Evolutionary conservation across 2,888 invertebrate genomes (phyloP), one percentile per base, ranked within the genome.

Genomic region (Anticlea derivata): DNA sequence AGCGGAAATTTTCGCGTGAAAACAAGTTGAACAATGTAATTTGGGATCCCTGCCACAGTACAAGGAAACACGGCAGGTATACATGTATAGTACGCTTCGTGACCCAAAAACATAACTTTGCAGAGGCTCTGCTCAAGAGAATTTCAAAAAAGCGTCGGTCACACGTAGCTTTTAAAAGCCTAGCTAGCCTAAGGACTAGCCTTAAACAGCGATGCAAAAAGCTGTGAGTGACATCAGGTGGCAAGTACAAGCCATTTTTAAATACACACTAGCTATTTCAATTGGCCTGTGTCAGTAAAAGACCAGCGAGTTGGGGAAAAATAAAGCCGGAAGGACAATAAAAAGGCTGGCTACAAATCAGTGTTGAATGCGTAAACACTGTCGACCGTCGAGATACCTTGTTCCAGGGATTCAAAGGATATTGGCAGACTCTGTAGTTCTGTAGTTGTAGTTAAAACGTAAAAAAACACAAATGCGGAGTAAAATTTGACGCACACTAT

Each of bases 331-430:
- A 56, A 65, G 71, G 70, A 75, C 68, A 77, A 69, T 76, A 73
- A 75, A 73, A 75, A 69, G 66, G 58, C 64, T 53, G 64, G 64
- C 65, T 65, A 77, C 75, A 80, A 80, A 80, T 80, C 77, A 76
- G 66, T 51, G 60, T 63, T 44, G 52, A 68, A 75, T 73, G 71
- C 75, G 76, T 77, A 79, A 79, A 76, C 76, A 75, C 70, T 58
- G 61, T 41, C 56, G 61, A 57, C 40, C 58, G 49, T 51, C 40
- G 57, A 39, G 48, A 64, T 64, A 70, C 68, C 68, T 64, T 67
- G 66, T 66, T 67, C 60, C 46, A 33, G 48, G 33, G 34, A 52
- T 60, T 53, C 50, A 24, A 27, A 34, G 30, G 38, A 27, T 51
- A 50, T 55, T 46, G 29, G 49, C 30, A 37, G 38, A 45, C 31